A percentile compares a stretch with the other conserved stretches of the same genome.
These are phyloP conservation scores for Epinotia nisella DNA, from an alignment of 2,888 invertebrate genomes.

Conservation along the genomic window DNA sequence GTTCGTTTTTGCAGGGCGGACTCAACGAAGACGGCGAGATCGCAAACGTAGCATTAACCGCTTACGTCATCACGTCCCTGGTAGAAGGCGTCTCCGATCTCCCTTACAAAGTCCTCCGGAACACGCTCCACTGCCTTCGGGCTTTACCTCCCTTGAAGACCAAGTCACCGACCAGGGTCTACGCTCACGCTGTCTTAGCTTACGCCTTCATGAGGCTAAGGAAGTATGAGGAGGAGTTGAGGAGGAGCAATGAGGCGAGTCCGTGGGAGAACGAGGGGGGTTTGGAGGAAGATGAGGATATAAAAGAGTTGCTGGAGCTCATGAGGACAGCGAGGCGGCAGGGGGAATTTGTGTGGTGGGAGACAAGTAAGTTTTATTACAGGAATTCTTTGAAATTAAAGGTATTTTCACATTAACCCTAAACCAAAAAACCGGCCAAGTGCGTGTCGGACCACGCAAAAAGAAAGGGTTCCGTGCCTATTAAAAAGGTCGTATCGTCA, in stretches of 20 bases:
- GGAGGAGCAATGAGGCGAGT: constrained; percentile 59
- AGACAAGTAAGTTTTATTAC: constrained; percentile 79
- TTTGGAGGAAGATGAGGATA: constrained; percentile 64
- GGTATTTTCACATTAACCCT: too few relatives aligned
- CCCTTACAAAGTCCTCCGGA: constrained; percentile 75
- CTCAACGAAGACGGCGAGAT: constrained; percentile 78
- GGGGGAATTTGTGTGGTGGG: constrained; percentile 92
- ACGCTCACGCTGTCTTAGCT: constrained; percentile 67
- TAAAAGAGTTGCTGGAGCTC: constrained; percentile 62
- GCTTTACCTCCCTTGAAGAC: constrained; percentile 69
- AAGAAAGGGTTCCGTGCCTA: too few relatives aligned
- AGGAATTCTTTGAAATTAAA: not conserved
- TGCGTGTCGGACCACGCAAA: too few relatives aligned
- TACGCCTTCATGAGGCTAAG: constrained; percentile 68
- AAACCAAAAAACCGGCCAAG: too few relatives aligned
- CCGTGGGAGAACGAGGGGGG: constrained; percentile 53
- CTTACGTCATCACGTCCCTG: constrained; percentile 88
- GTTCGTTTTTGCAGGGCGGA: constrained; percentile 74
- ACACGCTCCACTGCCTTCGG: constrained; percentile 86
- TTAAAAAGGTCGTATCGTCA: too few relatives aligned
- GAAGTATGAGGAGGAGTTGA: constrained; percentile 65
- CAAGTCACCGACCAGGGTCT: constrained; percentile 61
- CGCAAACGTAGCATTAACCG: constrained; percentile 87
- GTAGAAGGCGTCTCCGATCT: constrained; percentile 84
- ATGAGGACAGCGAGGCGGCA: constrained; percentile 66